These are phyloP conservation scores for Uria aalge DNA, from an alignment of 2,113 vertebrate genomes.

Conservation along the genomic window DNA sequence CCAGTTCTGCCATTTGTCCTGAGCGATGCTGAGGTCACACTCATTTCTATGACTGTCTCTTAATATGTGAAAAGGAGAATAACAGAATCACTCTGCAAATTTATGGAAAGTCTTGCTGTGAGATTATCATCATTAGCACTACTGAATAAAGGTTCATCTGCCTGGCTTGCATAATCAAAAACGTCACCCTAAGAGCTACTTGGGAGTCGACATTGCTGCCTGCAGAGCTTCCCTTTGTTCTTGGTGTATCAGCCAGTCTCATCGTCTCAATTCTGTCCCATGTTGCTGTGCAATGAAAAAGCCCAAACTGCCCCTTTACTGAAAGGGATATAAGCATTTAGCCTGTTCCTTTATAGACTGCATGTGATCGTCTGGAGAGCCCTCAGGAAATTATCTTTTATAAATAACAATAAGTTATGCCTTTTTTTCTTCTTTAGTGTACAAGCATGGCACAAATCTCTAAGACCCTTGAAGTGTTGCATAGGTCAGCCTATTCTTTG, in stretches of 20 bases:
- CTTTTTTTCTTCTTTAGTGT: not conserved
- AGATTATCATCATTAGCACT: not conserved
- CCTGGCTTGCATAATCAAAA: not conserved
- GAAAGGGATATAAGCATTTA: not conserved
- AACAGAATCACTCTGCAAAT: not conserved
- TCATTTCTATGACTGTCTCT: not conserved
- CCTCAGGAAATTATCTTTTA: not conserved
- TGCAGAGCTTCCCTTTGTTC: not conserved
- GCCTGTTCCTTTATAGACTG: not conserved
- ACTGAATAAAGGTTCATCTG: not conserved
- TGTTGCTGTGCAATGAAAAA: not conserved
- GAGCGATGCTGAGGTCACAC: not conserved
- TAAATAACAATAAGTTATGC: not conserved
- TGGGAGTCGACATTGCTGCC: rapidly evolving
- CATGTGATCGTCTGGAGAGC: not conserved
- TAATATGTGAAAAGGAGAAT: not conserved
- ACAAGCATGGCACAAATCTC: not conserved
- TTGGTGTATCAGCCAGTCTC: not conserved
- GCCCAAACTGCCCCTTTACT: not conserved
- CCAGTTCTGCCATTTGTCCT: not conserved
- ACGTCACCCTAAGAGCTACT: not conserved
- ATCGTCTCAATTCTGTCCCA: not conserved
- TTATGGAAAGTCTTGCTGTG: not conserved
- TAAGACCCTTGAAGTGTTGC: not conserved
- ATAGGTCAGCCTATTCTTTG: constrained; percentile 30